Evolutionary conservation across 2,113 vertebrate species (phyloP).

Genomic region (Eolophus roseicapilla): DNA sequence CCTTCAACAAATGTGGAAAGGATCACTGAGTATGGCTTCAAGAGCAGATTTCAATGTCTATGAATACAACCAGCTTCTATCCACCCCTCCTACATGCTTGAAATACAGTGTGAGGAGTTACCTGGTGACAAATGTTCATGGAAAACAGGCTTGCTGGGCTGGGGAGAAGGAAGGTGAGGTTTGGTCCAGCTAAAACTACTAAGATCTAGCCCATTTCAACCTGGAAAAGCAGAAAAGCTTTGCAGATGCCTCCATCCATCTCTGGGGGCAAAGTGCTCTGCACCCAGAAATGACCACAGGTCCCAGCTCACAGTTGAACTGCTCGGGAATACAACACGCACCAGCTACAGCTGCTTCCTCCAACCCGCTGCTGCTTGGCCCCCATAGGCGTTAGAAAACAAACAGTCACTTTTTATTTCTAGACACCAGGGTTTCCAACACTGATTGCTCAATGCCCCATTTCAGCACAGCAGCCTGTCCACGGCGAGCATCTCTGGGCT

Average conservation of each 20-base stretch:
- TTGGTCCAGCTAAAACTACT: not conserved
- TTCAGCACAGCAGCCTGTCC: slow-evolving; percentile 35
- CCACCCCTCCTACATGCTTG: rapidly evolving
- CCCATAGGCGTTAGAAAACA: slow-evolving; percentile 55
- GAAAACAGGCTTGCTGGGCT: not conserved
- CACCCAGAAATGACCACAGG: not conserved
- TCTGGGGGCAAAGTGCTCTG: not conserved
- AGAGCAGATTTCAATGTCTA: not conserved
- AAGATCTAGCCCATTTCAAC: not conserved
- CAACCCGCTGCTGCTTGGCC: not conserved
- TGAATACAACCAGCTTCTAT: not conserved
- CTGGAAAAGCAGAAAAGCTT: not conserved
- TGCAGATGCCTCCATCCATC: not conserved
- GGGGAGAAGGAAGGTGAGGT: not conserved
- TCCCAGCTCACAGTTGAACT: slow-evolving; percentile 49
- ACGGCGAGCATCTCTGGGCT: not conserved
- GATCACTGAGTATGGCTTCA: not conserved
- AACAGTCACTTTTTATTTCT: slow-evolving; percentile 72
- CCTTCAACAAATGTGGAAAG: not conserved
- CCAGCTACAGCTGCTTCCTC: slow-evolving; percentile 73
- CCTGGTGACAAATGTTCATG: not conserved
- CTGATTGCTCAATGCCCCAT: slow-evolving; percentile 58
- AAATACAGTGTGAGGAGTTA: not conserved
- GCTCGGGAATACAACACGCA: not conserved
- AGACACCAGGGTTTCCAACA: slow-evolving; percentile 45